Base-by-base conservation (phyloP, 2,113 vertebrate species). In the Muscicapa adusta region DNA sequence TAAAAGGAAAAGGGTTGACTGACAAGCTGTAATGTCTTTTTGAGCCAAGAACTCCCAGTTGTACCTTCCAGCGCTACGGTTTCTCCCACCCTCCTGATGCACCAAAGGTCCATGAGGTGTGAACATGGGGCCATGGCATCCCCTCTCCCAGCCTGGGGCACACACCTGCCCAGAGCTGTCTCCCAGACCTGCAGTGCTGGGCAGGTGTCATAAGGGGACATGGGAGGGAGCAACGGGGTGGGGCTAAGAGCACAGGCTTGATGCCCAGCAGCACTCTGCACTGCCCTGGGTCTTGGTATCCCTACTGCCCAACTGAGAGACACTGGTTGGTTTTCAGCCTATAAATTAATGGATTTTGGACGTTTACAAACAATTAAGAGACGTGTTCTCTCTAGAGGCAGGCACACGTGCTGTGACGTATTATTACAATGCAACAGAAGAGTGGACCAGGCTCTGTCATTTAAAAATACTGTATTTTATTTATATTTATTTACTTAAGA, bases 401-500 rank as follows among this genome's bases (percentile, higher is more conserved):
- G 63, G 54, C 24, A 42, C 23, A 67, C 26, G 29, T 63, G 20
- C 60, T 90, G 14, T 36, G 31, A 28, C 10, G 17, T 18, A 24
- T 33, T 18, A 24, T 33, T 60, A 76, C 0, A 2, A 38, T 50
- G 38, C 38, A 80, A 96, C 42, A 94, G 79, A 97, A 77, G 73
- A 94, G 75, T 7, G 18, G 58, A 85, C 89, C 58, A 90, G 93
- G 82, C 54, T 97, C 81, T 93, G 94, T 65, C 89, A 84, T 96
- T 94, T 94, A 96, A 98, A 98, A 97, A 98, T 97, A 97, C 51
- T 94, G 75, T 31, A 82, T 97, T 98, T 98, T 98, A 98, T 98
- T 98, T 96, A 71, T 86, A 97, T 91, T 94, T 91, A 71, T 88
- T 96, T 66, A 60, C 75, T 95, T 97, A 91, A 91, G 96, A 96